Base-by-base conservation (phyloP, 2,797 vertebrate genomes). In the Sebastes itinus region DNA sequence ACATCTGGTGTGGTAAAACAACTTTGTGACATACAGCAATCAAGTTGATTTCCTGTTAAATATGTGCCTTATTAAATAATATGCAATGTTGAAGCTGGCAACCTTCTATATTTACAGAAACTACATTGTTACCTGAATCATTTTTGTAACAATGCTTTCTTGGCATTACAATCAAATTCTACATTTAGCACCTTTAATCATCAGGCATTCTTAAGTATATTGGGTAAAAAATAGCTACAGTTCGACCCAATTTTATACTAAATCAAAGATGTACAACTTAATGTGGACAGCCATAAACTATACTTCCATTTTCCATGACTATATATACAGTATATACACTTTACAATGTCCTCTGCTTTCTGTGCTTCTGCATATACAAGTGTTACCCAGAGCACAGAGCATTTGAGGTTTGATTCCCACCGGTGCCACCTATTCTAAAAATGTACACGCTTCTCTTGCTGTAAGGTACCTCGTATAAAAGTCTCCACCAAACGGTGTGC, bases 371-470 rank as follows among this genome's bases (percentile, higher is more conserved):
- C 22, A 7, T 30, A 18, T 32, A 52, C 23, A 7, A 28, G 22
- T 62, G 22, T 25, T 69, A 67, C 55, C 20, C 22, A 64, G 35
- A 42, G 66, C 16, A 20, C 64, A 63, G 20, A 69, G 38, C 38
- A 28, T 59, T 58, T 75, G 42, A 42, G 46, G 60, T 73, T 87
- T 61, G 75, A 74, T 77, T 83, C 81, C 75, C 67, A 68, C 68
- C 10, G 23, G 74, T 72, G 75, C 22, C 56, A 61, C 63, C 60
- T 13, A 55, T 81, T 80, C 66, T 65, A 78, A 78, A 85, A 85
- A 82, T 32, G 33, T 25, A 67, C 33, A 56, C 32, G 58, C 54
- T 10, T 75, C 11, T 60, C 35, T 35, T 67, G 64, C 80, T 84
- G 75, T 67, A 25, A 87, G 77, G 58, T 67, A 59, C 46, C 65